A percentile compares a stretch with the other conserved stretches of the same genome.
These are phyloP conservation scores for Oreocharis arfaki DNA, from an alignment of 2,113 vertebrate species.

Conservation along the genomic window DNA sequence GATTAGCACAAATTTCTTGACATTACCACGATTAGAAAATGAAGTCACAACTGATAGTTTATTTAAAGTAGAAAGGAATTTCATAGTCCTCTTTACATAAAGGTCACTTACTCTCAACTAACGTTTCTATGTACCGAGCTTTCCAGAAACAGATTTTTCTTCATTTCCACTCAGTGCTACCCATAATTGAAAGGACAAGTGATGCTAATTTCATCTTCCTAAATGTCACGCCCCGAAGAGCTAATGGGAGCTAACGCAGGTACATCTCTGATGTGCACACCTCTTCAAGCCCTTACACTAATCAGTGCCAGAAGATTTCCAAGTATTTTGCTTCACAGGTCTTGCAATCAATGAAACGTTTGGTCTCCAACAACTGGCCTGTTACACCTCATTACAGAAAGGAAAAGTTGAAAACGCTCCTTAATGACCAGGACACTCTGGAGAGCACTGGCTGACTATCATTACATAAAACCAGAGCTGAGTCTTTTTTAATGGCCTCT, in stretches of 20 bases:
- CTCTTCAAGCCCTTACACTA: not conserved
- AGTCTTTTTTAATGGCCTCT: too few relatives aligned
- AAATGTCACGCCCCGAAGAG: slow-evolving; percentile 15
- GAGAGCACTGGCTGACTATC: slow-evolving; percentile 7
- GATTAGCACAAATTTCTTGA: not conserved
- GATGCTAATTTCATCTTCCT: slow-evolving; percentile 39
- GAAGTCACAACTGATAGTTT: not conserved
- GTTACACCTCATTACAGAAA: not conserved
- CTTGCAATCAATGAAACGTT: slow-evolving; percentile 28
- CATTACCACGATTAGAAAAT: not conserved
- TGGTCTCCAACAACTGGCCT: not conserved
- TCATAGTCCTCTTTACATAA: not conserved
- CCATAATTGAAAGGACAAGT: slow-evolving; percentile 44
- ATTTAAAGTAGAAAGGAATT: not conserved
- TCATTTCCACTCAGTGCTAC: slow-evolving; percentile 16
- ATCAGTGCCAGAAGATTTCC: slow-evolving; percentile 39
- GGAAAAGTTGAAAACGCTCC: slow-evolving; percentile 1
- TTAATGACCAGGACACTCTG: slow-evolving; percentile 45
- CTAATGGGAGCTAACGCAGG: not conserved
- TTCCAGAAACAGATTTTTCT: slow-evolving; percentile 44
- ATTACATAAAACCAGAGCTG: not conserved
- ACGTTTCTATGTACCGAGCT: not conserved
- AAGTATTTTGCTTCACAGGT: slow-evolving; percentile 14
- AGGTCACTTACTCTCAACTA: not conserved
- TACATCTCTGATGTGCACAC: not conserved